A percentile compares a stretch with the other conserved stretches of the same genome.
These are phyloP conservation scores for Oenanthe melanoleuca DNA, from an alignment of 2,113 vertebrate genomes.

Conservation along the genomic window DNA sequence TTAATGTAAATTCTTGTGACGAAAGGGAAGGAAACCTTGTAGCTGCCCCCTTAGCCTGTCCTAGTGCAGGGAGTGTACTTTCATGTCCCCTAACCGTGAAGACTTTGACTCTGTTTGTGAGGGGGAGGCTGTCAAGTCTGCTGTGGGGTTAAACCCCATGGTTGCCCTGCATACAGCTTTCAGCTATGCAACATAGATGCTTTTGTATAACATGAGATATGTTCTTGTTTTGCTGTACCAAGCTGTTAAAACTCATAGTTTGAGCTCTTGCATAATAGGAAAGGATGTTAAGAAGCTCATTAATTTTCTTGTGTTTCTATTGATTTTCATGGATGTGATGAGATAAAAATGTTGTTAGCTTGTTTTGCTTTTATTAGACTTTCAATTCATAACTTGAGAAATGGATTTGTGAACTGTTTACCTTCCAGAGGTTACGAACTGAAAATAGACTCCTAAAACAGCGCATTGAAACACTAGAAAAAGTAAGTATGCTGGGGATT, in stretches of 20 bases:
- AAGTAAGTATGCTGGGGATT: constrained; percentile 82
- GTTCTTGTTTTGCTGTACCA: background rate
- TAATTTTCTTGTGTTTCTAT: background rate
- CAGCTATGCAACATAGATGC: background rate
- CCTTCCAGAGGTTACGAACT: constrained; percentile 90
- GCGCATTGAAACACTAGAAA: constrained; percentile 97
- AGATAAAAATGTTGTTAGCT: background rate
- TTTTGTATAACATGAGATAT: fast-evolving
- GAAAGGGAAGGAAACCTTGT: background rate
- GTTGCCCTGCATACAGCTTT: background rate
- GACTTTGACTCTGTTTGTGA: background rate
- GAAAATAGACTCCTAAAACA: constrained; percentile 97
- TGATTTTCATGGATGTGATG: background rate
- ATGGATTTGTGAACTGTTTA: constrained; percentile 18
- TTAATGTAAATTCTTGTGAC: background rate
- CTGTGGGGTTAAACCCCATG: background rate
- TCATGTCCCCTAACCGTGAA: background rate
- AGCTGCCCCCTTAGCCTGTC: background rate
- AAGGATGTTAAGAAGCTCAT: background rate
- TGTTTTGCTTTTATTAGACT: background rate
- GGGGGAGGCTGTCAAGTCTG: background rate
- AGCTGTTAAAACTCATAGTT: background rate
- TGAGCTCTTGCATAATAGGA: background rate
- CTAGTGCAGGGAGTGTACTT: background rate
- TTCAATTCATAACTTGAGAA: background rate